Conservation (phyloP, 2,113 vertebrate genomes). For the Benitochromis conjunctus region DNA sequence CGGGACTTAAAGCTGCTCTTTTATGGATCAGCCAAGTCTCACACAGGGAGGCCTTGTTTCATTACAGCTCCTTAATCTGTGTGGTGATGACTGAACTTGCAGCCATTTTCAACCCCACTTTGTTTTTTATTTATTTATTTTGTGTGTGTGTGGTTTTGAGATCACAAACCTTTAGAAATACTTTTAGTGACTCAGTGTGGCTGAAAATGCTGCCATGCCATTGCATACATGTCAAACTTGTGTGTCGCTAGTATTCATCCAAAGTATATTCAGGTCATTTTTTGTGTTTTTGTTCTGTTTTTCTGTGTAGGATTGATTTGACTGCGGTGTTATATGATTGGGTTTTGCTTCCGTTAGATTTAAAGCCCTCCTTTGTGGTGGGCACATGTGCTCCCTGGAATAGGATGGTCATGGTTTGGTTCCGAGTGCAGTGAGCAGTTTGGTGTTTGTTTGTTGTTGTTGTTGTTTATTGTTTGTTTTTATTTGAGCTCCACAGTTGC, state of each 20-base stretch:
- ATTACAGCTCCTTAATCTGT: neutral
- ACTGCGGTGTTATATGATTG: neutral
- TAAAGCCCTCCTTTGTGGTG: neutral
- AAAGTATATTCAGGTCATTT: neutral
- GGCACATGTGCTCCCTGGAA: neutral
- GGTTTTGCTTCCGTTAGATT: neutral
- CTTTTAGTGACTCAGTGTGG: neutral
- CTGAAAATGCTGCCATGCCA: neutral
- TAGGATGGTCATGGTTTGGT: neutral
- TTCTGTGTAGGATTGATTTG: neutral
- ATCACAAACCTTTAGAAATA: neutral
- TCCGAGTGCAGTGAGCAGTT: neutral
- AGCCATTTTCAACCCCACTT: neutral
- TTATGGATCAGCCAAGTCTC: constrained; percentile 18
- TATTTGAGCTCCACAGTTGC: neutral
- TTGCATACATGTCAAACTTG: neutral
- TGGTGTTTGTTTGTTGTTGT: neutral
- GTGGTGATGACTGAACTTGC: constrained; percentile 6
- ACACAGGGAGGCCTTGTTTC: constrained; percentile 56
- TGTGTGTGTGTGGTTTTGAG: too few species aligned
- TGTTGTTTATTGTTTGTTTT: neutral
- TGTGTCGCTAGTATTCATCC: neutral
- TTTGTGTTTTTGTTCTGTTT: neutral
- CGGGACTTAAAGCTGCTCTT: constrained; percentile 57
- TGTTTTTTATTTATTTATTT: neutral